Conservation (phyloP, 2,888 invertebrate genomes). For the Phortica magna region DNA sequence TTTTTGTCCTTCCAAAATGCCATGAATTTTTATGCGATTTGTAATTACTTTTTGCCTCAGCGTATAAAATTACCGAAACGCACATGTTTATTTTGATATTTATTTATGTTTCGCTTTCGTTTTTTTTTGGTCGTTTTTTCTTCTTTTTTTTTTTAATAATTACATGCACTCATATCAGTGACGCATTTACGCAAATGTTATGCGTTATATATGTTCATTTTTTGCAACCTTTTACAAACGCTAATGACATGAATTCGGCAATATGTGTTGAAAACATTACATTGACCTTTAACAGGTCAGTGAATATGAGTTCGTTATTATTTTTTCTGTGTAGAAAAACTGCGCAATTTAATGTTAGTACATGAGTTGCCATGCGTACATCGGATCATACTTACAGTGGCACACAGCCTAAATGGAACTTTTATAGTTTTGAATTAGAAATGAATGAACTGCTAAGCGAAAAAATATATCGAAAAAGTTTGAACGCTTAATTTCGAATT, state of each 20-base stretch:
- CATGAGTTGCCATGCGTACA: too few relatives aligned
- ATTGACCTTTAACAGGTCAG: constrained; percentile 9
- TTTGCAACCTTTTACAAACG: not conserved
- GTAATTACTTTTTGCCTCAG: constrained; percentile 61
- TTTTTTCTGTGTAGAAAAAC: too few relatives aligned
- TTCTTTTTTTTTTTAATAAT: constrained; percentile 5
- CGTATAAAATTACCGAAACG: constrained; percentile 51
- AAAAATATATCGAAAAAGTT: too few relatives aligned
- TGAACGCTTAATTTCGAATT: too few relatives aligned
- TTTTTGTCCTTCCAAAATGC: constrained; percentile 44
- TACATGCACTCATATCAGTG: not conserved
- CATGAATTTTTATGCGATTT: constrained; percentile 67
- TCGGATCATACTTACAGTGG: too few relatives aligned
- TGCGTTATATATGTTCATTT: too few relatives aligned
- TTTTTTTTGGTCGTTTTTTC: constrained; percentile 1
- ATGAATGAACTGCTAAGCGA: too few relatives aligned
- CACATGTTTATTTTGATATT: constrained; percentile 39
- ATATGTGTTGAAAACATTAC: not conserved
- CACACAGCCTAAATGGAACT: too few relatives aligned
- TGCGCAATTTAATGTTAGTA: not conserved
- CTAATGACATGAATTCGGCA: constrained; percentile 15
- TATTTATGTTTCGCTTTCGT: not conserved
- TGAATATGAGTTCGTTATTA: not conserved
- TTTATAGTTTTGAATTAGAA: too few relatives aligned
- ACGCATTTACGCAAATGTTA: too few relatives aligned